Percentiles rank a stretch among this genome's conserved stretches.
phyloP scores from a whole-genome alignment of 2,888 invertebrate species.

The Zygogramma bicolorata region DNA sequence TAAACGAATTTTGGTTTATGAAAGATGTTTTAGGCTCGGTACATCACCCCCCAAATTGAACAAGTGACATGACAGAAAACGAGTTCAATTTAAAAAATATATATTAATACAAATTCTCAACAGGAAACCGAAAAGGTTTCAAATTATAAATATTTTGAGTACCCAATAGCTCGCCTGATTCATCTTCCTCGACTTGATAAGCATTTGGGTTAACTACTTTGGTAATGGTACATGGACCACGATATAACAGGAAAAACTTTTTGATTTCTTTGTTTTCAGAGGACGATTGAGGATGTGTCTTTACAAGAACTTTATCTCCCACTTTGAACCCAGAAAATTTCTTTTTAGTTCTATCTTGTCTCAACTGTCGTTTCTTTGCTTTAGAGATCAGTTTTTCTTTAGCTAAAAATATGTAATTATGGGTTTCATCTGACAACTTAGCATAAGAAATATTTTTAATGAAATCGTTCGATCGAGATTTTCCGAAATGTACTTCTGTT shows the following conservation, averaged over 20 bases:
- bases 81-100: neutral
- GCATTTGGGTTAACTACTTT: neutral
- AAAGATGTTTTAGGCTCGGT: neutral
- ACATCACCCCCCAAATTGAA: neutral
- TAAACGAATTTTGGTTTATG: no score
- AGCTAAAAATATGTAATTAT: no score
- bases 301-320: neutral
- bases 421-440: neutral
- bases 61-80: neutral
- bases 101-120: neutral
- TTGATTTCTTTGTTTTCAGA: neutral
- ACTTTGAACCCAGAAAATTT: neutral
- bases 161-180: neutral
- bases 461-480: neutral
- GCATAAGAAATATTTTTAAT: neutral
- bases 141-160: constrained; percentile 1
- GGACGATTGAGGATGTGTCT: neutral
- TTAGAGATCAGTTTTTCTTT: no score
- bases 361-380: no score
- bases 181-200: neutral
- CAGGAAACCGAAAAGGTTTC: neutral
- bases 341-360: neutral
- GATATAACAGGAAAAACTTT: neutral
- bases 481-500: neutral
- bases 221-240: neutral